A percentile compares a stretch with the other conserved stretches of the same genome.
Evolutionary conservation across 2,113 vertebrate genomes (phyloP).

Genomic region (Psilopsiagon aymara): DNA sequence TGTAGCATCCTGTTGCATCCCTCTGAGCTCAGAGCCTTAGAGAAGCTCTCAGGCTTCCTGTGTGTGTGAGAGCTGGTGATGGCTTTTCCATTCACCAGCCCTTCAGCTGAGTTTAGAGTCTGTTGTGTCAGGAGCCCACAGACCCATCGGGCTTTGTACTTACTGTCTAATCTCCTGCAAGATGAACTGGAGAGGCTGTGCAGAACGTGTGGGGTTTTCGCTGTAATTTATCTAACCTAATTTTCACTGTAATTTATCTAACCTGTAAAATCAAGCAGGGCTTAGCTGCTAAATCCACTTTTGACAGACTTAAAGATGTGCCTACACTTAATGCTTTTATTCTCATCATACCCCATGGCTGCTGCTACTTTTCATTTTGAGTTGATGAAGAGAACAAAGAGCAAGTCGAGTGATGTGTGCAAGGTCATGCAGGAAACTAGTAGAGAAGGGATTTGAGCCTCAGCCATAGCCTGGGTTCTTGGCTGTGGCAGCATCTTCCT

Average conservation of each 20-base stretch:
- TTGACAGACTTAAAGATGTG: background rate
- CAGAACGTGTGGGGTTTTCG: background rate
- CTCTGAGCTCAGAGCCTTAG: background rate
- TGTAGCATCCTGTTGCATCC: background rate
- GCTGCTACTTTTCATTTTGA: background rate
- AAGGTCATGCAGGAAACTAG: background rate
- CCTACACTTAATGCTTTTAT: background rate
- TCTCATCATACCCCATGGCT: background rate
- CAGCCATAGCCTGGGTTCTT: background rate
- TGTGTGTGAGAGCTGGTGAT: background rate
- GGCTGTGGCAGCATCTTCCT: background rate
- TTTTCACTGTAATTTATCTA: background rate
- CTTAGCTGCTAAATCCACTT: background rate
- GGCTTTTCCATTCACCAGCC: background rate
- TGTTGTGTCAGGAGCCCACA: fast-evolving
- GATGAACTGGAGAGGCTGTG: background rate
- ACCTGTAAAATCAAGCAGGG: background rate
- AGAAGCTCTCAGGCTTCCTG: background rate
- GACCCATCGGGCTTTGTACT: background rate
- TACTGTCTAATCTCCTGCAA: background rate
- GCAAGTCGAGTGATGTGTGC: background rate
- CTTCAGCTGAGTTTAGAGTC: background rate
- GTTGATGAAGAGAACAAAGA: background rate
- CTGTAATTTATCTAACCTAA: background rate
- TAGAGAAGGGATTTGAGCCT: background rate